Evolutionary conservation across 2,888 invertebrate species (phyloP).

Genomic region (Hyppa rectilinea): DNA sequence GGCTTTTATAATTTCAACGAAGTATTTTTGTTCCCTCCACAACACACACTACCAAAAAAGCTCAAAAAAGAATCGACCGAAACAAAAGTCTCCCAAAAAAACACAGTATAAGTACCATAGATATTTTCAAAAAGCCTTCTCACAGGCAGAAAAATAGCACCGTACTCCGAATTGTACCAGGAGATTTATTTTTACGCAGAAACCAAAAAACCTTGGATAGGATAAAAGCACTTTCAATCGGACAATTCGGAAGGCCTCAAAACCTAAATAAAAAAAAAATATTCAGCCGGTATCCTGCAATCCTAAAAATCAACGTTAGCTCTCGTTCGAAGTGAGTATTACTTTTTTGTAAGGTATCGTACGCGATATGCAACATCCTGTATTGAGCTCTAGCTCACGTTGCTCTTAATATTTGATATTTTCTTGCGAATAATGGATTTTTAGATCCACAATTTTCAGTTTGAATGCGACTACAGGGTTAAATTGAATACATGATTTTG

Average conservation of each 20-base stretch:
- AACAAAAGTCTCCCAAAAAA: neutral
- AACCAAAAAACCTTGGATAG: constrained; percentile 16
- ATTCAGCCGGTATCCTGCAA: constrained; percentile 10
- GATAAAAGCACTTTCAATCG: constrained; percentile 48
- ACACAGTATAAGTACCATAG: neutral
- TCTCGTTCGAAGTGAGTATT: constrained; percentile 14
- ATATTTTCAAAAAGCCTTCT: constrained; percentile 28
- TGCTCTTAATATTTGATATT: neutral
- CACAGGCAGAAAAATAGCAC: constrained; percentile 21
- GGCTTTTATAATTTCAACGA: neutral
- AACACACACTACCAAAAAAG: neutral
- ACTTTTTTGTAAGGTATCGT: neutral
- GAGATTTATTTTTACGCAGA: constrained; percentile 5
- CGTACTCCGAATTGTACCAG: neutral
- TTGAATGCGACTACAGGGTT: too few species aligned
- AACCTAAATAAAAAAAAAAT: constrained; percentile 44
- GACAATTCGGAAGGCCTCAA: constrained; percentile 31
- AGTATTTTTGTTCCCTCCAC: neutral
- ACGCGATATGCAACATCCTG: neutral
- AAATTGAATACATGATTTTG: too few species aligned
- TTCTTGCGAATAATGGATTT: neutral
- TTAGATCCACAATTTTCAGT: neutral
- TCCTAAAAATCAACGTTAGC: constrained; percentile 26
- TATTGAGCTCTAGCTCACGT: neutral
- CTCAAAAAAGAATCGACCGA: neutral